Conservation (phyloP, 1,140 invertebrate species). For the Sesamia nonagrioides region DNA sequence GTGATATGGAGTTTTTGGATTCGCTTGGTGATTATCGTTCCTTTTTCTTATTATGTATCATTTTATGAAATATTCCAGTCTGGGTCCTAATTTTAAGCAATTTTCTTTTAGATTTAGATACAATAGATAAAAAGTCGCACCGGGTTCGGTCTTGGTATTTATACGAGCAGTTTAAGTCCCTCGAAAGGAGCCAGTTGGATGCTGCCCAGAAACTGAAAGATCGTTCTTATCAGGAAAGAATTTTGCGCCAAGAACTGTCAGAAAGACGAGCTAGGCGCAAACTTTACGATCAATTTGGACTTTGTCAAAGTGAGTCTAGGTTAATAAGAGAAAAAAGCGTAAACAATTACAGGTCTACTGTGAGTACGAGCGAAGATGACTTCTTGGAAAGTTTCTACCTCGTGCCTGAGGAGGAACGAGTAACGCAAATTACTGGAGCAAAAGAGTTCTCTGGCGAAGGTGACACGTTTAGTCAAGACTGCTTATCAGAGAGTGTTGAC, state of each 20-base stretch:
- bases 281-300: constrained; percentile 62
- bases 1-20: constrained; percentile 71
- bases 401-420: constrained; percentile 63
- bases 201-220: constrained; percentile 73
- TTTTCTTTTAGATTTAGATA: constrained; percentile 67
- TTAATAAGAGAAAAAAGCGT: constrained; percentile 53
- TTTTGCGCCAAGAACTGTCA: constrained; percentile 72
- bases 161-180: constrained; percentile 80
- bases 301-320: constrained; percentile 63
- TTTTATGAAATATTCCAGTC: not conserved
- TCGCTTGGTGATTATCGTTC: constrained; percentile 62
- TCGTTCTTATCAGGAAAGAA: constrained; percentile 71
- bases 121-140: constrained; percentile 67
- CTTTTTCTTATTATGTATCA: not conserved
- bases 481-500: constrained; percentile 56
- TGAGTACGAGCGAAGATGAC: constrained; percentile 66
- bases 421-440: constrained; percentile 46
- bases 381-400: constrained; percentile 72
- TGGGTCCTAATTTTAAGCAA: not conserved
- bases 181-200: constrained; percentile 78
- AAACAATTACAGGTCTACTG: constrained; percentile 48
- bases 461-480: constrained; percentile 58
- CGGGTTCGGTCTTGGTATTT: constrained; percentile 81
- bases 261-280: constrained; percentile 71
- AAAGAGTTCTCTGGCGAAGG: constrained; percentile 37